phyloP scores from a whole-genome alignment of 2,113 vertebrate genomes.

The Abramis brama region DNA sequence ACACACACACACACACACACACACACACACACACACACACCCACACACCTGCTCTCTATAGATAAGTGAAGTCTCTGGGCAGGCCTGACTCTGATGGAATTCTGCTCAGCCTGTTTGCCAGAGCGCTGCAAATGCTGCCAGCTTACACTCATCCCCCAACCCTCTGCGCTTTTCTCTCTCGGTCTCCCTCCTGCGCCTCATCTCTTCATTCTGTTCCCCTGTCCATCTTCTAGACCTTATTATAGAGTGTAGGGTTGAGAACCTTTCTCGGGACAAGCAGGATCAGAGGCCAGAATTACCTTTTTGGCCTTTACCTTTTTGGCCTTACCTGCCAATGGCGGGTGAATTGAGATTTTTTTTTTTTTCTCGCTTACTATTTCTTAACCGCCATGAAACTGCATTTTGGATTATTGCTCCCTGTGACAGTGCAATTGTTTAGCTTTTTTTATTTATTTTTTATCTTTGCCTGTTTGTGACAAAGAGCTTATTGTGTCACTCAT shows the following conservation, averaged over 20 bases:
- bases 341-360: not conserved
- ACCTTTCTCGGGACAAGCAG: slow-evolving; percentile 10
- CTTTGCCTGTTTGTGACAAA: too few species aligned
- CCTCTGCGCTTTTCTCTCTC: not conserved
- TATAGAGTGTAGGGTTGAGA: slow-evolving; percentile 11
- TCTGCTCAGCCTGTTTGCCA: slow-evolving; percentile 35
- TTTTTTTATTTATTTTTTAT: too few species aligned
- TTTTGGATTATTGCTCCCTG: not conserved
- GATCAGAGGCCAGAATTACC: slow-evolving; percentile 23
- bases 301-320: slow-evolving; percentile 20
- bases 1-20: slow-evolving; percentile 52
- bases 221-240: slow-evolving; percentile 1
- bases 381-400: not conserved
- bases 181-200: slow-evolving; percentile 10
- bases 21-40: slow-evolving; percentile 54
- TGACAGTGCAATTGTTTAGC: too few species aligned
- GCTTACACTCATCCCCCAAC: slow-evolving; percentile 11
- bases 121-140: slow-evolving; percentile 25
- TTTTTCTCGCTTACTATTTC: not conserved
- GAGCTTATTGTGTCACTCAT: too few species aligned
- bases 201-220: slow-evolving; percentile 9
- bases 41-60: slow-evolving; percentile 67
- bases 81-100: slow-evolving; percentile 46
- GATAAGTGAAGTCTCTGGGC: slow-evolving; percentile 65
- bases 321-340: not conserved